phyloP scores from a whole-genome alignment of 2,113 vertebrate genomes.

The Silurus glanis region DNA sequence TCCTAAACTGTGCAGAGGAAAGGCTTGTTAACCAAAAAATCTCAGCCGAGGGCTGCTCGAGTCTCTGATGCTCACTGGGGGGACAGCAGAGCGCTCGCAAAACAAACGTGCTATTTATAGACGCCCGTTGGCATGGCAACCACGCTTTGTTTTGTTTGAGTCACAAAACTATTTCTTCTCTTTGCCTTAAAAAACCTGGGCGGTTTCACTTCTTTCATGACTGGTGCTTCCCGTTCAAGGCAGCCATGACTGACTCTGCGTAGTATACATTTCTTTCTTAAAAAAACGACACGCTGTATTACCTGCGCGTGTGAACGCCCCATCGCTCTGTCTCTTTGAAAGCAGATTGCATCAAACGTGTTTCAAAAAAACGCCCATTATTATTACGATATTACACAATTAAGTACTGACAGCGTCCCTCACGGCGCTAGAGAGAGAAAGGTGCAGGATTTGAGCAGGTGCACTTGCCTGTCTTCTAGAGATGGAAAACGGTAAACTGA shows the following conservation, averaged over 20 bases:
- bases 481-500: not conserved
- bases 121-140: constrained; percentile 57
- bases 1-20: constrained; percentile 36
- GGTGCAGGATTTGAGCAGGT: not conserved
- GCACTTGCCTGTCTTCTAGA: not conserved
- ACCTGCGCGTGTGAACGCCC: not conserved
- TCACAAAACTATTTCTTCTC: constrained; percentile 54
- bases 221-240: constrained; percentile 36
- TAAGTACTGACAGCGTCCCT: not conserved
- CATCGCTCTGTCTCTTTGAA: not conserved
- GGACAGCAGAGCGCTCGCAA: constrained; percentile 53
- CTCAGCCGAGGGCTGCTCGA: constrained; percentile 18
- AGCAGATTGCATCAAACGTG: not conserved
- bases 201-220: constrained; percentile 47
- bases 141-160: constrained; percentile 58
- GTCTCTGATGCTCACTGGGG: constrained; percentile 46
- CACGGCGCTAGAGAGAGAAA: not conserved
- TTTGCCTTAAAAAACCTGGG: constrained; percentile 47
- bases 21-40: constrained; percentile 32
- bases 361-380: not conserved
- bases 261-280: not conserved
- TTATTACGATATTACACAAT: not conserved
- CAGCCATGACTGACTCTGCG: not conserved
- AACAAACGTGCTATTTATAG: constrained; percentile 62
- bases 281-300: no score